phyloP scores from a whole-genome alignment of 2,797 vertebrate genomes.

The Hypotaenidia okinawae region DNA sequence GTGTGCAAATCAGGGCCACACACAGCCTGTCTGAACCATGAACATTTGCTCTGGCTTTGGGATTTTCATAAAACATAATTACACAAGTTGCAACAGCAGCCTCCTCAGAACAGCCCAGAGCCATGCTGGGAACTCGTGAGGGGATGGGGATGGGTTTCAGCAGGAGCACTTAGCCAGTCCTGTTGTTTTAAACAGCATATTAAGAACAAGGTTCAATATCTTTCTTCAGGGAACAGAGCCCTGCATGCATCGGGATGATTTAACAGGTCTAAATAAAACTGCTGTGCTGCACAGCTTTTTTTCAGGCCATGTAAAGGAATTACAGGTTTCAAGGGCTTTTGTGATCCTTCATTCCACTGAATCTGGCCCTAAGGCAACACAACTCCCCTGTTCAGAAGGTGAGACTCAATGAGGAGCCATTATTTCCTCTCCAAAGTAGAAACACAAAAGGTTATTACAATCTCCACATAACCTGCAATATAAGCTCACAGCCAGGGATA shows the following conservation, averaged over 20 bases:
- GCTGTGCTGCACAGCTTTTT: neutral
- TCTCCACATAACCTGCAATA: neutral
- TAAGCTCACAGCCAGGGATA: neutral
- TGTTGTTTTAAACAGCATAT: constrained; percentile 5
- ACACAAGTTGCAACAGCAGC: neutral
- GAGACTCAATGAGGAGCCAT: neutral
- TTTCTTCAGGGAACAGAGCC: neutral
- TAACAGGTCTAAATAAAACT: constrained; percentile 16
- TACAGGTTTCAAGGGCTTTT: constrained; percentile 5
- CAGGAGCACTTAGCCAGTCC: neutral
- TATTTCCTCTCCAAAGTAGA: constrained; percentile 26
- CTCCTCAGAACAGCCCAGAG: neutral
- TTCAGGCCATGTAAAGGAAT: neutral
- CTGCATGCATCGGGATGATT: constrained; percentile 4
- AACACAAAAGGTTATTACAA: constrained; percentile 7
- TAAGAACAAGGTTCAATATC: neutral
- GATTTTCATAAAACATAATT: constrained; percentile 17
- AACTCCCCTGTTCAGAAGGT: constrained; percentile 14
- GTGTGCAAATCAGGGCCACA: neutral
- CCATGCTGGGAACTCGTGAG: neutral
- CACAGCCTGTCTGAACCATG: neutral
- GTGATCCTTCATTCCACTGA: neutral
- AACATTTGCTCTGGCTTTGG: neutral
- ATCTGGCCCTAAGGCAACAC: constrained; percentile 30
- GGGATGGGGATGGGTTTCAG: neutral